phyloP scores from a whole-genome alignment of 2,888 invertebrate genomes.

The Drosophila lacicola region DNA sequence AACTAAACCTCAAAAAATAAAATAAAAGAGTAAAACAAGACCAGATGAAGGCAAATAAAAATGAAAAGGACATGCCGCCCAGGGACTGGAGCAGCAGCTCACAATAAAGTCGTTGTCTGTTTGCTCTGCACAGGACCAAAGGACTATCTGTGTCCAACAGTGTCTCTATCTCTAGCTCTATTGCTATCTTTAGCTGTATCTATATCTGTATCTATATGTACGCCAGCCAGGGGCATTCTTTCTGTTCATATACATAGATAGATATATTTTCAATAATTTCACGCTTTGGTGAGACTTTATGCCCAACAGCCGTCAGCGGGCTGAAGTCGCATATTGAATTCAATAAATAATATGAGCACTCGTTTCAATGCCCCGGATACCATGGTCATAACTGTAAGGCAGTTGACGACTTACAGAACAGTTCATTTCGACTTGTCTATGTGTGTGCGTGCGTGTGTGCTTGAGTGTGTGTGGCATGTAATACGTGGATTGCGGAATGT shows the following conservation, averaged over 20 bases:
- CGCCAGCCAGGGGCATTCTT: slow-evolving; percentile 12
- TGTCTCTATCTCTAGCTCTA: slow-evolving; percentile 10
- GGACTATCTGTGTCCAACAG: slow-evolving; percentile 16
- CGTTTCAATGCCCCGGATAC: slow-evolving; percentile 26
- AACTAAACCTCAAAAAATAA: slow-evolving; percentile 39
- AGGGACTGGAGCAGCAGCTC: slow-evolving; percentile 13
- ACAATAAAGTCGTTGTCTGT: slow-evolving; percentile 51
- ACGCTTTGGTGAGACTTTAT: slow-evolving; percentile 69
- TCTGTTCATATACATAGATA: not conserved
- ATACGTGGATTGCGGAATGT: slow-evolving; percentile 80
- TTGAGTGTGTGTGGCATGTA: slow-evolving; percentile 58
- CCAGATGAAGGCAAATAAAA: slow-evolving; percentile 6
- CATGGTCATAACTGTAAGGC: slow-evolving; percentile 57
- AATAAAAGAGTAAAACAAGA: not conserved
- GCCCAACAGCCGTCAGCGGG: slow-evolving; percentile 49
- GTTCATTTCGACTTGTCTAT: slow-evolving; percentile 57
- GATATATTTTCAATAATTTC: slow-evolving; percentile 74
- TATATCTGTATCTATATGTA: slow-evolving; percentile 8
- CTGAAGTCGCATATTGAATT: slow-evolving; percentile 71
- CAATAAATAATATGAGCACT: slow-evolving; percentile 69
- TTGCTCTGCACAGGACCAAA: slow-evolving; percentile 38
- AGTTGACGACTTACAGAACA: slow-evolving; percentile 62
- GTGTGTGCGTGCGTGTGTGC: slow-evolving; percentile 8
- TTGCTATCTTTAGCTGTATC: slow-evolving; percentile 10
- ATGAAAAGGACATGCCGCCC: slow-evolving; percentile 14